Conservation (phyloP, 1,140 invertebrate species). For the Anastrepha obliqua region DNA sequence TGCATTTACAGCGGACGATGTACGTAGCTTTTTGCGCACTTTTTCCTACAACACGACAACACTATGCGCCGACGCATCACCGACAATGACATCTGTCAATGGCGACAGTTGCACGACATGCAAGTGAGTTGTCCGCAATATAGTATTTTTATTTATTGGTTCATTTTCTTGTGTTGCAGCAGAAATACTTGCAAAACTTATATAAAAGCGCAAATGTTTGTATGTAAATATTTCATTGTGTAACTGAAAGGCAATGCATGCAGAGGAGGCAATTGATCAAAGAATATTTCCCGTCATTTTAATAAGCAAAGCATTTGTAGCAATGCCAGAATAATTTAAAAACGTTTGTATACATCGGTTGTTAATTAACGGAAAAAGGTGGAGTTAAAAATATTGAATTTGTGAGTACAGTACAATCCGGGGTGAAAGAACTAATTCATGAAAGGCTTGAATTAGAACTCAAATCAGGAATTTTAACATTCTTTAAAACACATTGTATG, state of each 20-base stretch:
- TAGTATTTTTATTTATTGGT: background rate
- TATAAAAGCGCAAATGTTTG: background rate
- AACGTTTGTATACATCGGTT: background rate
- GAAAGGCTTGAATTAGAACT: too few relatives aligned
- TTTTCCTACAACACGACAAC: background rate
- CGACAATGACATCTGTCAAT: conserved; percentile 44
- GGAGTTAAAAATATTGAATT: too few relatives aligned
- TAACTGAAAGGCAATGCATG: background rate
- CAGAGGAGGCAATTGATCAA: conserved; percentile 7
- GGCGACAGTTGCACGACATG: conserved; percentile 39
- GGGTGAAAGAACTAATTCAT: too few relatives aligned
- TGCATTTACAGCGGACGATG: background rate
- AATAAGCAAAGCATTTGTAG: background rate
- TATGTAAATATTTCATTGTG: background rate
- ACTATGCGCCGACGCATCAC: conserved; percentile 11
- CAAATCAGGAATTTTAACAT: too few relatives aligned
- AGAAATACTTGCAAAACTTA: background rate
- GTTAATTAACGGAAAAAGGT: conserved; percentile 20
- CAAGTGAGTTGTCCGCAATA: background rate
- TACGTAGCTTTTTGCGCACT: background rate
- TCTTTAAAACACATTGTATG: too few relatives aligned
- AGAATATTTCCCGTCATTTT: background rate
- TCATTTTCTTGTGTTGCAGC: background rate
- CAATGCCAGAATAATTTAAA: background rate
- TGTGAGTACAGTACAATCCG: too few relatives aligned